Percentiles rank a stretch among this genome's conserved stretches.
These are phyloP conservation scores for Ceratosolen fusciceps DNA, from an alignment of 1,140 invertebrate species.

Conservation along the genomic window DNA sequence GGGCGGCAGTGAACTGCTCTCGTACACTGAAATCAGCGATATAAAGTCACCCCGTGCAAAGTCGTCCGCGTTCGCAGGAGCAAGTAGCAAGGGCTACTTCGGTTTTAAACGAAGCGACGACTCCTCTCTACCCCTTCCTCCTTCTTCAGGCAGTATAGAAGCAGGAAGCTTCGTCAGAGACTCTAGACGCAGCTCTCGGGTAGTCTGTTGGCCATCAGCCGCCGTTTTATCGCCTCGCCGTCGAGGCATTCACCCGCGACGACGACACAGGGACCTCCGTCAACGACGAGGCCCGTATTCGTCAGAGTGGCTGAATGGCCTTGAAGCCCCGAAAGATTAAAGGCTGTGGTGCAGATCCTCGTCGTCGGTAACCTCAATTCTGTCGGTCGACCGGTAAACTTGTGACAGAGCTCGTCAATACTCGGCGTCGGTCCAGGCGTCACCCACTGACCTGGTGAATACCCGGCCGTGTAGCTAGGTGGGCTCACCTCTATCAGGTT, in stretches of 20 bases:
- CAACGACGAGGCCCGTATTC: constrained; percentile 16
- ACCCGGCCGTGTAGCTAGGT: constrained; percentile 66
- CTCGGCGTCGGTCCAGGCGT: constrained; percentile 68
- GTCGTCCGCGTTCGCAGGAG: too few species aligned
- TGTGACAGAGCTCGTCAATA: constrained; percentile 70
- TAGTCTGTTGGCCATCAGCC: constrained; percentile 81
- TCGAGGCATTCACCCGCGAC: constrained; percentile 68
- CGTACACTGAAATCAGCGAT: too few species aligned
- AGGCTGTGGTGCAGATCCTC: constrained; percentile 57
- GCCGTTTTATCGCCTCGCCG: constrained; percentile 82
- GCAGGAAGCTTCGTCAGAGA: too few species aligned
- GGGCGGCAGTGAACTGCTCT: too few species aligned
- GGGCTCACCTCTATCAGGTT: constrained; percentile 68
- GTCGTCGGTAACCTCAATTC: constrained; percentile 67
- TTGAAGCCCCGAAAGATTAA: constrained; percentile 50
- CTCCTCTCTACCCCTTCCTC: too few species aligned
- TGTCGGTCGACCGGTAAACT: constrained; percentile 64
- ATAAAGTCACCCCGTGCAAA: too few species aligned
- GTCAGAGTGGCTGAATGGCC: not conserved
- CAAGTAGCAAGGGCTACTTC: too few species aligned
- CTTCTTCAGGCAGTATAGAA: too few species aligned
- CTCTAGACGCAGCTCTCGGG: constrained; percentile 81
- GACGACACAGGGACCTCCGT: constrained; percentile 59
- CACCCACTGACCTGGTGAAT: constrained; percentile 66
- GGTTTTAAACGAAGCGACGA: too few species aligned